A percentile compares a stretch with the other conserved stretches of the same genome.
phyloP scores from a whole-genome alignment of 2,113 vertebrate species.

The Speoplatyrhinus poulsoni region DNA sequence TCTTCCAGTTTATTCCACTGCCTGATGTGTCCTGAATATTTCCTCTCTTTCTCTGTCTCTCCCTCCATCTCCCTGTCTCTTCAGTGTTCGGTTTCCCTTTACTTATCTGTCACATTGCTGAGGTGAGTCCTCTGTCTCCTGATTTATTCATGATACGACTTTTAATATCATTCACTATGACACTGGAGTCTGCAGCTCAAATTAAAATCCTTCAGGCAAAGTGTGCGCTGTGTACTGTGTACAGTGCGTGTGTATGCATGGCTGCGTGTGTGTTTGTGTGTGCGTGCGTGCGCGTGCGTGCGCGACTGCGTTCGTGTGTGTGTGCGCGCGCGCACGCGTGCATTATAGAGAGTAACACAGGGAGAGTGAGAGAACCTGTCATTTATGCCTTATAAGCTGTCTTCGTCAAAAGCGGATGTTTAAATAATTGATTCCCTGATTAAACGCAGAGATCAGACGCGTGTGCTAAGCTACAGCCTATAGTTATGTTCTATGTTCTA shows the following conservation, averaged over 20 bases:
- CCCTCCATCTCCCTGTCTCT: slow-evolving; percentile 16
- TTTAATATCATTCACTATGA: slow-evolving; percentile 80
- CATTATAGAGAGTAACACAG: slow-evolving; percentile 2
- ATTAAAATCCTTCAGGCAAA: slow-evolving; percentile 76
- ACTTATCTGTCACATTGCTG: slow-evolving; percentile 69
- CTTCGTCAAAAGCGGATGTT: slow-evolving; percentile 32
- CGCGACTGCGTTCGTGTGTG: slow-evolving; percentile 24
- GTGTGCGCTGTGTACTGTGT: slow-evolving; percentile 42
- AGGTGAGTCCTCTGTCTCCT: slow-evolving; percentile 75
- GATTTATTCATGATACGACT: slow-evolving; percentile 80
- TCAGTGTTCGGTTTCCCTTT: slow-evolving; percentile 57
- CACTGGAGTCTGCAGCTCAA: slow-evolving; percentile 75
- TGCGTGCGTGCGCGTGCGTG: slow-evolving; percentile 34
- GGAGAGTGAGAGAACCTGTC: slow-evolving; percentile 30
- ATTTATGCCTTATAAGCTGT: slow-evolving; percentile 23
- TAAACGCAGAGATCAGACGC: slow-evolving; percentile 25
- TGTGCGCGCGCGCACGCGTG: not conserved
- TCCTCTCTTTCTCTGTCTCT: slow-evolving; percentile 10
- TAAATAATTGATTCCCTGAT: slow-evolving; percentile 61
- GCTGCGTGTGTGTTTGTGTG: slow-evolving; percentile 1
- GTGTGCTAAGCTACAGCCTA: slow-evolving; percentile 20
- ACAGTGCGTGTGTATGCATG: not conserved
- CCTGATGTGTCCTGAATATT: slow-evolving; percentile 10
- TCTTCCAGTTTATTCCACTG: slow-evolving; percentile 15
- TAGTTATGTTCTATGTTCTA: not conserved